A percentile compares a stretch with the other conserved stretches of the same genome.
Evolutionary conservation across 2,797 vertebrate species (phyloP).

Genomic region (Jordanella pulchra): DNA sequence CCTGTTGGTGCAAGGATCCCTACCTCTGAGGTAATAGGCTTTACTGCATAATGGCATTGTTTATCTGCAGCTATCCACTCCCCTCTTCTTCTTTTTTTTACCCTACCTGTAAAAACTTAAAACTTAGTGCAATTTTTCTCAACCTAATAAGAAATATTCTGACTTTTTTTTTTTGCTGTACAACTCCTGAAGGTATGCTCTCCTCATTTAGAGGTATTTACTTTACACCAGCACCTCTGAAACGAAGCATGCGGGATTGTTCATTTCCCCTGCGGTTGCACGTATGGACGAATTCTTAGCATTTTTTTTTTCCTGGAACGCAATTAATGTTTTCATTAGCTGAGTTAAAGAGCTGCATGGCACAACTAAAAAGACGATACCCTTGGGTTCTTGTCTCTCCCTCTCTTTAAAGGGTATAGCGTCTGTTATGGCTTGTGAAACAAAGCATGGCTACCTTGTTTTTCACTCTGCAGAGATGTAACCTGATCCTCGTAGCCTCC

Average conservation of each 20-base stretch:
- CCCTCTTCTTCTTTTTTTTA: constrained; percentile 60
- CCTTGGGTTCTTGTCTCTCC: constrained; percentile 42
- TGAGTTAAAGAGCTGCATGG: constrained; percentile 65
- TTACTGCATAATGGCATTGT: constrained; percentile 64
- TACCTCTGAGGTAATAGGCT: constrained; percentile 58
- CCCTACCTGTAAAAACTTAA: constrained; percentile 34
- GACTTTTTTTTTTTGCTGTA: constrained; percentile 61
- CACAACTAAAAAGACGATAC: constrained; percentile 60
- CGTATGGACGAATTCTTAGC: constrained; percentile 14
- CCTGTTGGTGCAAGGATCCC: constrained; percentile 64
- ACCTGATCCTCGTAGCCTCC: constrained; percentile 50
- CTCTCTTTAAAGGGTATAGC: constrained; percentile 22
- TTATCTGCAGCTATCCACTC: constrained; percentile 44
- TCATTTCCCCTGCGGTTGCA: constrained; percentile 47
- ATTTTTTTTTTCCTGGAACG: constrained; percentile 45
- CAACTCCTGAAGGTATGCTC: constrained; percentile 62
- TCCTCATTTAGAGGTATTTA: constrained; percentile 54
- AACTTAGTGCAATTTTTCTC: constrained; percentile 64
- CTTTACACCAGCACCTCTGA: constrained; percentile 64
- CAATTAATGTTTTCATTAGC: constrained; percentile 78
- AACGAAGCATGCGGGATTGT: constrained; percentile 53
- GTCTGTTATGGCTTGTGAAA: constrained; percentile 25
- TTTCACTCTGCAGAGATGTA: constrained; percentile 42
- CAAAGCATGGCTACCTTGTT: constrained; percentile 44
- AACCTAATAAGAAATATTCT: constrained; percentile 67